Evolutionary conservation across 2,888 invertebrate genomes (phyloP), one percentile per base, ranked within the genome.

Genomic region (Cynaeus angustus): DNA sequence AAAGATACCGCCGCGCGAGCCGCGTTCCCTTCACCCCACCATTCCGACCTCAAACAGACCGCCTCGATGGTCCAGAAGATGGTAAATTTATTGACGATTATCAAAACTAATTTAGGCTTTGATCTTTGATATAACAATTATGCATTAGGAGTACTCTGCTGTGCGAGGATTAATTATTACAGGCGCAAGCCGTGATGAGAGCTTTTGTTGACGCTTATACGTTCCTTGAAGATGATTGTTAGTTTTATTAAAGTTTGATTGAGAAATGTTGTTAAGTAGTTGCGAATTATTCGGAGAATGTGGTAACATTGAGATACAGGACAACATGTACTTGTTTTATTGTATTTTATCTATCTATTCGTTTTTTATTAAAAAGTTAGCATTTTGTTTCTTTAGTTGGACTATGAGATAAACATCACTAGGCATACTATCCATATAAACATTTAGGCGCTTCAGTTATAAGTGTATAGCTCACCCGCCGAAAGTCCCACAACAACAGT

Each of bases 1-100:
- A 84, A 84, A 84, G 84, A 79, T 66, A 72, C 84, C 84, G 84
- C 83, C 83, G 82, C 82, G 81, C 83, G 81, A 82, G 81, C 80
- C 79, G 73, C 69, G 41, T 74, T 68, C 76, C 78, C 78, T 75
- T 76, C 76, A 73, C 79, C 75, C 72, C 77, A 66, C 66, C 74
- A 52, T 41, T 68, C 71, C 53, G 52, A 71, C 76, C 72, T 77
- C 82, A 82, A 83, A 83, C 79, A 76, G 79, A 75, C 82, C 82
- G 83, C 81, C 81, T 71, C 75, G 75, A 74, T 71, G 72, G 74
- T 72, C 66, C 64, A 68, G 55, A 73, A 77, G 79, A 78, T 75
- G 75, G 78, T 77, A 74, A 78, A 80, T 81, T 81, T 82, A 82
- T 82, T 81, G 79, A 79, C 81, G 81, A 82, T 81, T 81, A 82